phyloP scores from a whole-genome alignment of 2,888 invertebrate genomes.

The Troglohyphantes excavatus region DNA sequence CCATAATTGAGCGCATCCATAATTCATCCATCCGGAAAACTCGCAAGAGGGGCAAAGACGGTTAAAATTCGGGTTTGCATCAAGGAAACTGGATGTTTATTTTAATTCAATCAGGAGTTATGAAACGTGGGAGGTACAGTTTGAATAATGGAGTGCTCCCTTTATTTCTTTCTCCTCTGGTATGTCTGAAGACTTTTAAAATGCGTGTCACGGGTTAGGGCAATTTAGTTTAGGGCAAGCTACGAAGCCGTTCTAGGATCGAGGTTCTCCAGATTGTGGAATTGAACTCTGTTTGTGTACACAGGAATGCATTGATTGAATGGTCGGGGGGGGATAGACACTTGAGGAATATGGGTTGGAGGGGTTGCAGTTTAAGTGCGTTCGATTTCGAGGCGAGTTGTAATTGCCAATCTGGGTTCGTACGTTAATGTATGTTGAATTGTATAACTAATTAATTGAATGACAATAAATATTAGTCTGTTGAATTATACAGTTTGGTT shows the following conservation, averaged over 20 bases:
- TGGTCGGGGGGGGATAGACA: background rate
- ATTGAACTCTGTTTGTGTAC: background rate
- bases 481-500: no score
- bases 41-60: background rate
- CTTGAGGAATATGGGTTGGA: no score
- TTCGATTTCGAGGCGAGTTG: no score
- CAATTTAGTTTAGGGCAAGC: conserved; percentile 4
- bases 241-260: background rate
- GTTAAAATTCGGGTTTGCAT: background rate
- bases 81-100: background rate
- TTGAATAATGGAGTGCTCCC: background rate
- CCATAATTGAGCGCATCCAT: conserved; percentile 1
- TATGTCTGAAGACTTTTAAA: background rate
- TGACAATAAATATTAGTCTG: no score
- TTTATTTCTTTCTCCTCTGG: no score
- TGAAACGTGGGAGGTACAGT: background rate
- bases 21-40: background rate
- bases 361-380: no score
- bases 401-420: no score
- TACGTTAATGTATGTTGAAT: no score
- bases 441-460: no score
- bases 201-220: background rate
- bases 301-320: background rate
- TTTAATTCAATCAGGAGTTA: conserved; percentile 21
- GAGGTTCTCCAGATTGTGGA: background rate